phyloP scores from a whole-genome alignment of 2,113 vertebrate species.

The Cinclus mexicanus region DNA sequence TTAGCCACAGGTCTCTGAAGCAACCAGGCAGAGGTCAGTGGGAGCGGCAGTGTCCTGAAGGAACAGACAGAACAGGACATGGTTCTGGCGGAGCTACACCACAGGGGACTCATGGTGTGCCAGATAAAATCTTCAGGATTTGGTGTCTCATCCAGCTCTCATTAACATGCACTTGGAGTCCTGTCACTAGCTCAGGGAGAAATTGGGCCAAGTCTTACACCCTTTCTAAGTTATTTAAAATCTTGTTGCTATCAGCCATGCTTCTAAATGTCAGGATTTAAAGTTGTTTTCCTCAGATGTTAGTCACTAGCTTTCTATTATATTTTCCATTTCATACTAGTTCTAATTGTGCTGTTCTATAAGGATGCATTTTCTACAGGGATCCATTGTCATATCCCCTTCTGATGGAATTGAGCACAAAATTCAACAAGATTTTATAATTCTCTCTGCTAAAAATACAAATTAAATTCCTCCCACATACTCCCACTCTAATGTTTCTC shows the following conservation, averaged over 20 bases:
- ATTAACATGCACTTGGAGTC: not conserved
- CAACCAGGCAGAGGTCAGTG: not conserved
- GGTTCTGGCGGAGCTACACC: not conserved
- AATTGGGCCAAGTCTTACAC: conserved; percentile 26
- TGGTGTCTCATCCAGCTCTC: not conserved
- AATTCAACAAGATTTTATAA: conserved; percentile 59
- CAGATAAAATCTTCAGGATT: not conserved
- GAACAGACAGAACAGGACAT: not conserved
- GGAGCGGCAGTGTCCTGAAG: not conserved
- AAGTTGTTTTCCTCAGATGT: not conserved
- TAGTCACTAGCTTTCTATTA: not conserved
- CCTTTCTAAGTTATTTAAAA: conserved; percentile 38
- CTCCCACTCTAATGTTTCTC: conserved; percentile 68
- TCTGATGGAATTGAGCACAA: conserved; percentile 46
- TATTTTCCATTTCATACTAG: not conserved
- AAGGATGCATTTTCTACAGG: not conserved
- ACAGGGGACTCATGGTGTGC: not conserved
- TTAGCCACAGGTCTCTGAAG: not conserved
- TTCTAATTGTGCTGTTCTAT: not conserved
- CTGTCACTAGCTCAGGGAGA: not conserved
- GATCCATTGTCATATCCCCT: conserved; percentile 24
- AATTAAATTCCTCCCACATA: conserved; percentile 73
- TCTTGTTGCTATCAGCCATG: not conserved
- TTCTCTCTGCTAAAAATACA: conserved; percentile 59
- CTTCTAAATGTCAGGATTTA: conserved; percentile 28